phyloP scores from a whole-genome alignment of 64 coral and sea anemone species.

The Stichodactyla mertensii region DNA sequence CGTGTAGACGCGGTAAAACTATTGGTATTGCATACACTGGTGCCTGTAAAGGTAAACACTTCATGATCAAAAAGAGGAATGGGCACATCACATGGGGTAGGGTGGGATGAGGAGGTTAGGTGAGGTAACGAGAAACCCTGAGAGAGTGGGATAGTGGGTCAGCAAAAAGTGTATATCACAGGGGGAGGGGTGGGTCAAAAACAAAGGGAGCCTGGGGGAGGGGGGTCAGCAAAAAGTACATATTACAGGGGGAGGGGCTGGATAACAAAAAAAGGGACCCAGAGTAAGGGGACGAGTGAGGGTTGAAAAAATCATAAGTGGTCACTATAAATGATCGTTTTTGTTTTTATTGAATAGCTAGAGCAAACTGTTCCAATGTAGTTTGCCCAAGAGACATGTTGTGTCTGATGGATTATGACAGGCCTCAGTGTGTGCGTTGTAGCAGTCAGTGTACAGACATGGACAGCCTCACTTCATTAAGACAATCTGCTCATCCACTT shows the following conservation, averaged over 20 bases:
- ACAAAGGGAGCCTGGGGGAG: too few relatives aligned
- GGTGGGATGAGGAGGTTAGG: too few relatives aligned
- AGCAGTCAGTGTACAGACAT: conserved; percentile 9
- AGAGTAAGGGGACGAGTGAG: too few relatives aligned
- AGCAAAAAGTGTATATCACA: too few relatives aligned
- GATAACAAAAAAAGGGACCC: too few relatives aligned
- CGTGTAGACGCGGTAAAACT: conserved; percentile 59
- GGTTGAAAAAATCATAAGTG: too few relatives aligned
- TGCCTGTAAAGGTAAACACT: conserved; percentile 49
- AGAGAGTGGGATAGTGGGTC: too few relatives aligned
- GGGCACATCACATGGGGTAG: too few relatives aligned
- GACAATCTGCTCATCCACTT: not conserved
- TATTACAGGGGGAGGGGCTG: too few relatives aligned
- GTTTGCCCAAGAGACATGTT: not conserved
- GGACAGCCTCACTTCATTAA: not conserved
- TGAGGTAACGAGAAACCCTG: too few relatives aligned
- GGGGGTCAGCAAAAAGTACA: too few relatives aligned
- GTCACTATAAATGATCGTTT: not conserved
- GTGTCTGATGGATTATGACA: not conserved
- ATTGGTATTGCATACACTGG: conserved; percentile 78
- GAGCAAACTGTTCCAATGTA: conserved; percentile 13
- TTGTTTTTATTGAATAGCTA: conserved; percentile 11
- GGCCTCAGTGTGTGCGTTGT: conserved; percentile 27
- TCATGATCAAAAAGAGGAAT: not conserved
- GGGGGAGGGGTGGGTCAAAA: too few relatives aligned